Evolutionary conservation across 2,888 invertebrate genomes (phyloP), one percentile per base, ranked within the genome.

Genomic region (Anarsia innoxiella): DNA sequence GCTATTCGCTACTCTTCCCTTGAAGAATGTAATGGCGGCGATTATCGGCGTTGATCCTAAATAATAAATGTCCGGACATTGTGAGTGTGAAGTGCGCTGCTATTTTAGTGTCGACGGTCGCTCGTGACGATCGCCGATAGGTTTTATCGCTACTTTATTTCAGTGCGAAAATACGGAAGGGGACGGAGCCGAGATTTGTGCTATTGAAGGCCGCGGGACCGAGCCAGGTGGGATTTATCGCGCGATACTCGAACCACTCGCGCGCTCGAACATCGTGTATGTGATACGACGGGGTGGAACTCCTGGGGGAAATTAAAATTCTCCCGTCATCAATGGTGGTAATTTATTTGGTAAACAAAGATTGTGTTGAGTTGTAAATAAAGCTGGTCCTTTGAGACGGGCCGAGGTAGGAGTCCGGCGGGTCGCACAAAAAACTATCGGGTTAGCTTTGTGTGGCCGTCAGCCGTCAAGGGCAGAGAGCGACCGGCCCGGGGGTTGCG

Each of bases 21-120:
- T 63, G 66, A 69, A 66, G 63, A 56, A 62, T 62, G 62, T 66
- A 65, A 61, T 63, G 56, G 52, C 58, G 45, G 51, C 61, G 68
- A 73, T 75, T 66, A 76, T 72, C 69, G 65, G 52, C 50, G 42
- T 56, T 59, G 69, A 68, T 66, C 64, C 62, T 71, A 62, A 73
- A 72, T 76, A 73, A 75, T 74, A 67, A 67, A 75, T 69, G 69
- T 54, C 47, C 42, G 46, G 28, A 49, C 48, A 53, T 55, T 59
- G 54, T 61, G 55, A 23, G 35, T 41, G 53, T 45, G 51, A 49
- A 45, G 42, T 49, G 53, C 51, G 46, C 41, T 38, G 44, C 42
- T 46, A 45, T 48, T 46, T 40, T 38, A 35, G 41, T 48, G 48
- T 52, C 48, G 53, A 38, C 45, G 48, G 44, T 35, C 35, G 43